Conservation (phyloP, 2,888 invertebrate genomes). For the Microctonus brassicae region DNA sequence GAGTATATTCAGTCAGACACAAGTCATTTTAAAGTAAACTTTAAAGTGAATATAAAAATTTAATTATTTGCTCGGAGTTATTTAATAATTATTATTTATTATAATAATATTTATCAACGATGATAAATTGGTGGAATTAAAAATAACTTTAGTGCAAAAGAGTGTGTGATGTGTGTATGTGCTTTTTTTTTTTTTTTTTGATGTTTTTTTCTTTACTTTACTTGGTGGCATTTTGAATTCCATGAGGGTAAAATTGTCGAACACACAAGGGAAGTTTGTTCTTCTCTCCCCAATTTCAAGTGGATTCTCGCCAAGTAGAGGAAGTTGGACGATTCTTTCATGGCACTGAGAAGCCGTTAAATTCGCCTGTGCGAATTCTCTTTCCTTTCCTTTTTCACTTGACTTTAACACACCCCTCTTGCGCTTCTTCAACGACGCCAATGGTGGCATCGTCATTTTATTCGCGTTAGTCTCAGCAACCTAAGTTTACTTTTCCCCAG, state of each 20-base stretch:
- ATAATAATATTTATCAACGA: too few species aligned
- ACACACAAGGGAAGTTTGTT: conserved; percentile 4
- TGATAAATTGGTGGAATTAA: too few species aligned
- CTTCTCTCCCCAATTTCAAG: not conserved
- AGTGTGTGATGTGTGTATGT: not conserved
- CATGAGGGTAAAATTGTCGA: conserved; percentile 16
- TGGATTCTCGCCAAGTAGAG: conserved; percentile 32
- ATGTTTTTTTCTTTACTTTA: not conserved
- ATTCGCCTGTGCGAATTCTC: conserved; percentile 42
- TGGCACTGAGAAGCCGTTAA: conserved; percentile 49
- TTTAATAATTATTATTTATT: too few species aligned
- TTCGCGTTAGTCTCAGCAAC: conserved; percentile 54
- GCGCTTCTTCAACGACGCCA: not conserved
- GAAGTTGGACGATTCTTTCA: conserved; percentile 57
- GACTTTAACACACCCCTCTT: not conserved
- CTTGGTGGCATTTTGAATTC: conserved; percentile 18
- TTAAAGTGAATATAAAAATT: too few species aligned
- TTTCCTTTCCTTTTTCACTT: not conserved
- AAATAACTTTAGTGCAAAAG: too few species aligned
- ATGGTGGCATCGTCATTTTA: conserved; percentile 47
- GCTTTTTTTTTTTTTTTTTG: not conserved
- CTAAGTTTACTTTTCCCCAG: conserved; percentile 43
- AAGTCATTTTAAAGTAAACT: not conserved
- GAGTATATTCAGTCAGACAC: not conserved
- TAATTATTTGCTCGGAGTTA: too few species aligned